phyloP scores from a whole-genome alignment of 2,888 invertebrate species.

The Pasiphila rectangulata region DNA sequence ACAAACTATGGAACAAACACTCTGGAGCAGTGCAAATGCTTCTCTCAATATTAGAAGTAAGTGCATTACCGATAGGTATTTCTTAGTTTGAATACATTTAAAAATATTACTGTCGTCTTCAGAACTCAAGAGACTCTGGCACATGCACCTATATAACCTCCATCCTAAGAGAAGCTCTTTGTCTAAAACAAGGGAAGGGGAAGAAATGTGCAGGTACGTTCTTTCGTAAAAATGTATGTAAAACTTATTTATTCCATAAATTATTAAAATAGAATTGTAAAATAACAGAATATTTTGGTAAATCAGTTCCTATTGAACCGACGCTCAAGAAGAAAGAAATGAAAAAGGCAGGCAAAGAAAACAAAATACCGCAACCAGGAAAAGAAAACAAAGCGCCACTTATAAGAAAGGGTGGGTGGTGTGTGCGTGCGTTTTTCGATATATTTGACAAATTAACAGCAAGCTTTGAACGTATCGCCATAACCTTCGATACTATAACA shows the following conservation, averaged over 20 bases:
- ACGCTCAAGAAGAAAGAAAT: constrained; percentile 66
- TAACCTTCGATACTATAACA: background rate
- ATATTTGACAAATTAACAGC: constrained; percentile 9
- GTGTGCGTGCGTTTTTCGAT: constrained; percentile 41
- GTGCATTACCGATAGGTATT: too few species aligned
- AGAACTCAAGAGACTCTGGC: constrained; percentile 79
- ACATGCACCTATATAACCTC: constrained; percentile 79
- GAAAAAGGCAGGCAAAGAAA: constrained; percentile 71
- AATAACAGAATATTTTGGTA: constrained; percentile 25
- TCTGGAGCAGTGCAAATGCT: constrained; percentile 78
- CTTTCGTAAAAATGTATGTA: background rate
- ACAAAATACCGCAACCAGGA: constrained; percentile 55
- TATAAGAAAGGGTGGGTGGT: constrained; percentile 69
- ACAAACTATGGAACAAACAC: constrained; percentile 81
- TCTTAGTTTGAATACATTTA: background rate
- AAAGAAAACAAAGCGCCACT: constrained; percentile 68
- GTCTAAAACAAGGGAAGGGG: constrained; percentile 79
- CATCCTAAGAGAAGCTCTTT: constrained; percentile 81
- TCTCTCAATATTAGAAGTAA: constrained; percentile 78
- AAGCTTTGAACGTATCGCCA: background rate
- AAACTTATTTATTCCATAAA: background rate
- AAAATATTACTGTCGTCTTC: constrained; percentile 1
- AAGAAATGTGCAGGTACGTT: constrained; percentile 69
- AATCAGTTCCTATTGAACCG: constrained; percentile 58
- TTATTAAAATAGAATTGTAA: background rate